phyloP scores from a whole-genome alignment of 1,140 invertebrate genomes.

The Atta cephalotes region DNA sequence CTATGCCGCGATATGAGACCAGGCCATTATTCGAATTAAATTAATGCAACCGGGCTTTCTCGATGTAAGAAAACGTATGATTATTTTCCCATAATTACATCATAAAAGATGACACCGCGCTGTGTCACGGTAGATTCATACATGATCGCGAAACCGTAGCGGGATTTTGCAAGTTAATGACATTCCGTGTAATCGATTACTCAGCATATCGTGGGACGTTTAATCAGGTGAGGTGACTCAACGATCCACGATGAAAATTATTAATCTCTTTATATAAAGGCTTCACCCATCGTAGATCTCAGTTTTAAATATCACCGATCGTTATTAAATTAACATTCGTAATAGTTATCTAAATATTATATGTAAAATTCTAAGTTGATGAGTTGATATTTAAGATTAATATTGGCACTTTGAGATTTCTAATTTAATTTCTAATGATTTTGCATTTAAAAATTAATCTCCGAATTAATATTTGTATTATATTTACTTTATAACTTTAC shows the following conservation, averaged over 20 bases:
- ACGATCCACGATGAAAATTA: constrained; percentile 38
- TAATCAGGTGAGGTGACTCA: constrained; percentile 46
- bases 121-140: constrained; percentile 36
- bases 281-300: not conserved
- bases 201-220: constrained; percentile 27
- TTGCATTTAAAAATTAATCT: not conserved
- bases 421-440: not conserved
- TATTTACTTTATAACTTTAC: not conserved
- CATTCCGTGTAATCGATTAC: constrained; percentile 62
- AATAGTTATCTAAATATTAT: not conserved
- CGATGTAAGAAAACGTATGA: constrained; percentile 15
- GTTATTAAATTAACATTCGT: constrained; percentile 21
- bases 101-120: not conserved
- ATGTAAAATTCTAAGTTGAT: not conserved
- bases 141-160: not conserved
- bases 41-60: constrained; percentile 1
- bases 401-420: not conserved
- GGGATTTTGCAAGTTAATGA: constrained; percentile 42
- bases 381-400: not conserved
- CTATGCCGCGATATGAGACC: not conserved
- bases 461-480: not conserved
- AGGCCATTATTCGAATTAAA: constrained; percentile 33
- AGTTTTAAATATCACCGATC: not conserved
- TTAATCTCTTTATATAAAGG: constrained; percentile 32
- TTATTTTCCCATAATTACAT: constrained; percentile 20